A percentile compares a stretch with the other conserved stretches of the same genome.
Evolutionary conservation across 2,113 vertebrate genomes (phyloP).

Genomic region (Peromyscus californicus): DNA sequence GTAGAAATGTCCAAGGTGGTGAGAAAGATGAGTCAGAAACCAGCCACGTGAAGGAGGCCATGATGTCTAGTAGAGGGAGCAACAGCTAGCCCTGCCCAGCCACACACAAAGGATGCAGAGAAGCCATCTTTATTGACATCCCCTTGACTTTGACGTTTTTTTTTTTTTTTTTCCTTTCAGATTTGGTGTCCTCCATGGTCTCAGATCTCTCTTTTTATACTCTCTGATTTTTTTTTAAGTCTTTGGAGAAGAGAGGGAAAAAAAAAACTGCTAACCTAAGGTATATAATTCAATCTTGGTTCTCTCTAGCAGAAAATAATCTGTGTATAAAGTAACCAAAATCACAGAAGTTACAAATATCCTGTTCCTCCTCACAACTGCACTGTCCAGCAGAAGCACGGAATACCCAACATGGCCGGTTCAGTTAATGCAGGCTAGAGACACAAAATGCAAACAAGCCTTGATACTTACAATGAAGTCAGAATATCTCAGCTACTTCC

Average conservation of each 20-base stretch:
- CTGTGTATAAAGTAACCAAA: neutral
- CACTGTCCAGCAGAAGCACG: neutral
- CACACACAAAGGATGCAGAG: accelerated
- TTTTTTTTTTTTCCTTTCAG: neutral
- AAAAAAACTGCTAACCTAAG: neutral
- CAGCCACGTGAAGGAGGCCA: neutral
- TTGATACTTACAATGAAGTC: neutral
- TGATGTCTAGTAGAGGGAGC: too few relatives aligned
- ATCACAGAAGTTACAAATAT: neutral
- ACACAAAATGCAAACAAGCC: neutral
- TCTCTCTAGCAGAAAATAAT: neutral
- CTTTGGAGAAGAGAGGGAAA: neutral
- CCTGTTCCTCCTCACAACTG: accelerated
- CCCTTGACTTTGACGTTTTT: neutral
- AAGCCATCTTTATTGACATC: accelerated
- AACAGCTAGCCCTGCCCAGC: accelerated
- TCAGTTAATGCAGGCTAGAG: neutral
- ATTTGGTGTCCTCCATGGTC: neutral
- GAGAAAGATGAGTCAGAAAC: neutral
- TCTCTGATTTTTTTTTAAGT: neutral
- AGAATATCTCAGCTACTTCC: neutral
- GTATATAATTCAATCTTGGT: neutral
- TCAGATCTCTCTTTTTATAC: neutral
- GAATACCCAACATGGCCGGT: neutral
- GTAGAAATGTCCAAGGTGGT: neutral